Base-by-base conservation (phyloP, 2,888 invertebrate species). In the Hirtodrosophila confusa region DNA sequence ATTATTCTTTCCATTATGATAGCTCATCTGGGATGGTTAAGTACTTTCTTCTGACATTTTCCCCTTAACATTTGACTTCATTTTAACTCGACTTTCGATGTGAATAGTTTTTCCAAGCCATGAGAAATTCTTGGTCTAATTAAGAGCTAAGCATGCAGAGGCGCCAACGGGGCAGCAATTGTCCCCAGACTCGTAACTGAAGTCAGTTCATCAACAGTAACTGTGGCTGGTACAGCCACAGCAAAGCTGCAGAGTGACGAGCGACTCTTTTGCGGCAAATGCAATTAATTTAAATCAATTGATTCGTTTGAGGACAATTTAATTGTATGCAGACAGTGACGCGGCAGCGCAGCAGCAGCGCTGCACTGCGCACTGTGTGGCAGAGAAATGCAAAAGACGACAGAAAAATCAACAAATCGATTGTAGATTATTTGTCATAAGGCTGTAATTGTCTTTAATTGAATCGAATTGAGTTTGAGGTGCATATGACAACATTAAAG, bases 281-380 rank as follows among this genome's bases (percentile, higher is more conserved):
- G 89, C 89, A 90, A 90, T 90, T 90, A 90, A 91, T 91, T 91
- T 90, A 87, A 89, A 88, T 89, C 91, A 91, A 91, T 90, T 91
- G 90, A 90, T 91, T 91, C 90, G 91, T 90, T 91, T 91, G 90
- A 91, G 91, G 91, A 91, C 91, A 91, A 91, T 91, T 91, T 91
- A 91, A 91, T 91, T 84, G 88, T 89, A 90, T 78, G 84, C 86
- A 80, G 79, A 85, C 80, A 33, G 57, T 68, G 51, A 36, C 40
- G 40, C 9, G 47, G 44, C 41, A 41, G 43, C 54, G 80, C 75
- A 78, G 63, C 71, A 69, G 44, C 41, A 41, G 43, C 54, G 80
- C 75, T 80, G 63, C 71, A 69, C 9, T 56, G 29, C 75, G 63
- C 67, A 69, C 10, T 58, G 29, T 6, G 36, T 43, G 11, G 39